Base-by-base conservation (phyloP, 2,888 invertebrate genomes). In the Sycophila texana region DNA sequence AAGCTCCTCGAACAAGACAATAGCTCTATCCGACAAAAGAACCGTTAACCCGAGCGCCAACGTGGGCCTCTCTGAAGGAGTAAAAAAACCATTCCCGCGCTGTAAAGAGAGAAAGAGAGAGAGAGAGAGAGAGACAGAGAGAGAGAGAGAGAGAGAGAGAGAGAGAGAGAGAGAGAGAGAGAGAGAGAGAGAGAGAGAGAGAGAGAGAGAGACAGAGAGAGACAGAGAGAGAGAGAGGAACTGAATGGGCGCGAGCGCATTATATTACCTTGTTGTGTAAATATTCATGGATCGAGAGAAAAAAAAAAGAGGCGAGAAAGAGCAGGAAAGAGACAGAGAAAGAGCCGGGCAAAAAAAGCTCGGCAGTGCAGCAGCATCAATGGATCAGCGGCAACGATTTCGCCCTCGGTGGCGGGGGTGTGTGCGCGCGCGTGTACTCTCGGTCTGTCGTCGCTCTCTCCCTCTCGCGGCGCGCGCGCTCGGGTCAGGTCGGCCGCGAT, bases 401-500 rank as follows among this genome's bases (percentile, higher is more conserved):
- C 53, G 51, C 67, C 53, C 26, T 66, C 26, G 16, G 26, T 30
- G 16, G 26, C 61, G 26, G 7, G 26, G 16, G 30, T n/a, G n/a
- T 22, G 14, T 22, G 14, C 3, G 60, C 26, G n/a, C 53, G 39
- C 53, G n/a, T 53, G n/a, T 53, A 53, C 53, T 53, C 53, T 53
- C 14, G 53, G 53, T n/a, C 53, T 53, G 58, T 22, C 58, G 58
- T 68, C 70, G 16, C 39, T 53, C 63, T 53, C 39, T 55, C 60
- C 53, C 47, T 65, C 65, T 61, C 74, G 5, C 10, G 16, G 18
- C 49, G 13, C 18, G n/a, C 16, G 13, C 22, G 12, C 61, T 73
- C 74, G 74, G 74, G 74, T 74, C 74, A 74, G 74, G 74, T 74
- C 57, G 68, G 39, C 13, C 51, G 39, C 67, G 74, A 74, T 74